Conservation (phyloP, 2,113 vertebrate species). For the Mixornis gularis region DNA sequence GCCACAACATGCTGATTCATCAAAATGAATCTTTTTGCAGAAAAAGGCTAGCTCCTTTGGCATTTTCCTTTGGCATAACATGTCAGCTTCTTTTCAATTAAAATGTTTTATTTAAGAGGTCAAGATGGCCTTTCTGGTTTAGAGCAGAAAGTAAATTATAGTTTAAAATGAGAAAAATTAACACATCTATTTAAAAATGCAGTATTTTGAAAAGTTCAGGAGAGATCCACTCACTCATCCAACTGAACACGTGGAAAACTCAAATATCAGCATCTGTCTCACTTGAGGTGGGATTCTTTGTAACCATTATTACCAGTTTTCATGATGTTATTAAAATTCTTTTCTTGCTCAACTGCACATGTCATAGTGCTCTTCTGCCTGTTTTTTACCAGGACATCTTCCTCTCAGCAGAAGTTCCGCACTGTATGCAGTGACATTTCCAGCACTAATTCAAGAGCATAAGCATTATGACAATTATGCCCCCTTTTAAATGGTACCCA, state of each 20-base stretch:
- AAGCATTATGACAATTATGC: not conserved
- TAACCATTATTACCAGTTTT: not conserved
- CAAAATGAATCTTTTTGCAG: not conserved
- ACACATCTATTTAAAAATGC: not conserved
- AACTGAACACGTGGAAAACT: not conserved
- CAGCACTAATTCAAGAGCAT: not conserved
- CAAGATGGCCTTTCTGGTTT: not conserved
- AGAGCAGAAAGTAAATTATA: not conserved
- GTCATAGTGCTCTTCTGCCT: not conserved
- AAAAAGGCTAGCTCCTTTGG: not conserved
- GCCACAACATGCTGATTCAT: not conserved
- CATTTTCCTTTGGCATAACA: not conserved
- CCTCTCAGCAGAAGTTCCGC: not conserved
- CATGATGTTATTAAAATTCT: not conserved
- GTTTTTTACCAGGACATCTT: not conserved
- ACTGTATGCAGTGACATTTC: not conserved
- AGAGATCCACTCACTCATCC: not conserved
- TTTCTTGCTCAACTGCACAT: accelerated
- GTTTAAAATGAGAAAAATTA: not conserved
- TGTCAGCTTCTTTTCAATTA: not conserved
- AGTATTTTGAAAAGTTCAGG: not conserved
- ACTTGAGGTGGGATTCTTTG: not conserved
- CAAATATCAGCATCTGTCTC: not conserved
- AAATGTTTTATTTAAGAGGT: not conserved
- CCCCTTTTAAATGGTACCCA: not conserved